Evolutionary conservation across 2,888 invertebrate species (phyloP), one percentile per base, ranked within the genome.

Genomic region (Luperina testacea): DNA sequence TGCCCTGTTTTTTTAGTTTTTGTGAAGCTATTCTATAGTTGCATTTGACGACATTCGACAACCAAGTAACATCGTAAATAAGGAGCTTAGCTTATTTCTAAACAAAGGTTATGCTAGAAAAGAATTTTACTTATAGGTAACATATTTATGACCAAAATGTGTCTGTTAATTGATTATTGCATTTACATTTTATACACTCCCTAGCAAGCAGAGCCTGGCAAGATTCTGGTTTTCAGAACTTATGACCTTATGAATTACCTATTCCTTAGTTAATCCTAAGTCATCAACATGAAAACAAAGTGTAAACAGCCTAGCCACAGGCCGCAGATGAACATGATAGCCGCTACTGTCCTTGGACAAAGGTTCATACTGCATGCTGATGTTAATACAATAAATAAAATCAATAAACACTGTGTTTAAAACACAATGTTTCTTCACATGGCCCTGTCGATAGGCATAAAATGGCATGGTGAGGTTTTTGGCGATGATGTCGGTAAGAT

Each of bases 301-400:
- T 63, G 63, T 80, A 64, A 64, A 81, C 45, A 64, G 53, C 24
- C 24, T 81, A 64, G 38, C 81, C 78, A 81, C 81, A 78, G 72
- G 64, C 81, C 81, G 73, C 73, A 79, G 57, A 48, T 57, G 48
- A 72, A 79, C 45, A 79, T 65, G 81, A 73, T 79, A 81, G 48
- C 74, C 64, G 9, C 81, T 24, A 45, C 42, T 27, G 78, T 73
- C 57, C 82, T 65, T 81, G 38, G 24, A 65, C 7, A 42, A 42
- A 73, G 64, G 24, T 64, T 38, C 20, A 42, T 63, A 59, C 17
- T 24, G 38, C 11, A 45, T n/a, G 24, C 73, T 42, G 42, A 57
- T 27, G 32, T 24, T 57, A 27, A 32, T 2, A 72, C 45, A 32
- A 17, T 17, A 24, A 45, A 32, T 57, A 32, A n/a, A 74, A 75